Base-by-base conservation (phyloP, 1,140 invertebrate species). In the Alviniconcha marisindica region DNA sequence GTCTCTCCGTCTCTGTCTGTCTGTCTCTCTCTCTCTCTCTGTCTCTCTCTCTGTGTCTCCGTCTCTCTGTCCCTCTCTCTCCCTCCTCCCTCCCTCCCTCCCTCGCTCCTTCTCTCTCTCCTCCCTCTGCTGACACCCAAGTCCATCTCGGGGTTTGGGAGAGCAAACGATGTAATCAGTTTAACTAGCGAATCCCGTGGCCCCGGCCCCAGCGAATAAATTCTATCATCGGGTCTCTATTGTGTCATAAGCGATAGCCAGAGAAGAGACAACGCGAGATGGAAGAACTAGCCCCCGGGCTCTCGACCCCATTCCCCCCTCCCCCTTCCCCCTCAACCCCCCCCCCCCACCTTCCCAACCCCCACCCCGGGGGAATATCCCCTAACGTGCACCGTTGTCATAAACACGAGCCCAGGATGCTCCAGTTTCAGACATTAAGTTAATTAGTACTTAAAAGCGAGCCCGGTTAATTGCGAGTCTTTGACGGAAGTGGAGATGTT, bases 111-210 rank as follows among this genome's bases (percentile, higher is more conserved):
- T 44, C 36, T 42, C 42, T 44, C 38, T 76, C 38, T 76, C 69
- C 38, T 38, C 4, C 33, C 69, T 33, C 69, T 63, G 60, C 7
- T 63, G 60, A 63, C 28, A 63, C 60, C 7, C 21, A 63, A 63
- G 60, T 5, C 7, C 60, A n/a, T 48, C 18, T 48, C 7, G 24
- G 60, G 28, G 24, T 4, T 7, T 12, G 28, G 60, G 60, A 63
- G 60, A 63, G 60, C 31, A 38, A 74, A 4, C 76, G 56, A 69
- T 83, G 73, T 83, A 83, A 83, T 83, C 82, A 77, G 63, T 83
- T 83, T 83, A 83, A 77, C 74, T 77, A 73, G 38, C 82, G 54
- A 74, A 77, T 56, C 38, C 56, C 82, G 42, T n/a, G 28, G 60
- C 51, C 44, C 40, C 56, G 73, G 7, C 73, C 38, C 44, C 51